These are phyloP conservation scores for Zaprionus lachaisei DNA, from an alignment of 1,140 invertebrate genomes.

Conservation along the genomic window DNA sequence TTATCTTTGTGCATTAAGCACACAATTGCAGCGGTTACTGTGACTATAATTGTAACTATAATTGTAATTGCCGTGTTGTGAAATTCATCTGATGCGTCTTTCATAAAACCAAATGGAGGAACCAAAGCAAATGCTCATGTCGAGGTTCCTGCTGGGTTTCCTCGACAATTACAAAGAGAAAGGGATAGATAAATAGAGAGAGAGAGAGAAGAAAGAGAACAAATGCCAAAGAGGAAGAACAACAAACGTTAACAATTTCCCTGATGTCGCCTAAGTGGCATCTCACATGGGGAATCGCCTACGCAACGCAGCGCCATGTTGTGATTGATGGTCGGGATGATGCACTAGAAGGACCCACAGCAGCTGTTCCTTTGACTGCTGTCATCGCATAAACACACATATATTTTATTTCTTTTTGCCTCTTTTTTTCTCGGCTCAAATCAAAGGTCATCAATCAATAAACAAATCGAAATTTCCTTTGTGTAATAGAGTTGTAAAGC, in stretches of 20 bases:
- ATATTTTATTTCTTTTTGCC: neutral
- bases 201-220: neutral
- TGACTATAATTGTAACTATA: constrained; percentile 48
- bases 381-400: neutral
- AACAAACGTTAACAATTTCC: constrained; percentile 18
- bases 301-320: constrained; percentile 10
- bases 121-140: neutral
- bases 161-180: neutral
- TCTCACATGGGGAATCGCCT: constrained; percentile 15
- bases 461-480: constrained; percentile 19
- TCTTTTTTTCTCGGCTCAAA: neutral
- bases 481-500: constrained; percentile 35
- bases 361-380: constrained; percentile 27
- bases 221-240: constrained; percentile 8
- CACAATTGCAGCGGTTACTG: constrained; percentile 23
- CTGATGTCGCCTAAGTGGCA: constrained; percentile 18
- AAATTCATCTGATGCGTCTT: constrained; percentile 18
- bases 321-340: constrained; percentile 45
- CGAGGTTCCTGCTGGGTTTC: neutral
- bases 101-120: constrained; percentile 24
- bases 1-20: constrained; percentile 32
- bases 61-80: constrained; percentile 20
- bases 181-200: neutral
- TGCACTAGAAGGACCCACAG: neutral
- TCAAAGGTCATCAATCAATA: constrained; percentile 43